Percentiles rank a stretch among this genome's conserved stretches.
These are phyloP conservation scores for Merodon equestris DNA, from an alignment of 2,888 invertebrate species.

Conservation along the genomic window DNA sequence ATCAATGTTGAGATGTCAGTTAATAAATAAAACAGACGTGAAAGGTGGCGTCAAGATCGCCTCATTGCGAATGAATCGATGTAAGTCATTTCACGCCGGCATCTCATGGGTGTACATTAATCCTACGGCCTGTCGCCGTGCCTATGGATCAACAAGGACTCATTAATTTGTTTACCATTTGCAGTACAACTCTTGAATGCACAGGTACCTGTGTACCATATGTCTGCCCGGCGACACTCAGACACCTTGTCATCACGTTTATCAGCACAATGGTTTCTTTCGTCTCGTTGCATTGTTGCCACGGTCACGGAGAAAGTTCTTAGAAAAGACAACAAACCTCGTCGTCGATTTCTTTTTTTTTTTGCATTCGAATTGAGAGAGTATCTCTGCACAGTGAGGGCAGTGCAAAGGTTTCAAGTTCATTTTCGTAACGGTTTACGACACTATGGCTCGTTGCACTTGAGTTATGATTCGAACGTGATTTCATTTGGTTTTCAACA, in stretches of 20 bases:
- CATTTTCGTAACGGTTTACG: no score
- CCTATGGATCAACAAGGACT: background rate
- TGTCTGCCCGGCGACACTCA: background rate
- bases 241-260: background rate
- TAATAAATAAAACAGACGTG: background rate
- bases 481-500: no score
- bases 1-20: background rate
- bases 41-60: slow-evolving; percentile 14
- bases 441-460: no score
- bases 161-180: slow-evolving; percentile 1
- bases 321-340: no score
- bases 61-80: slow-evolving; percentile 2
- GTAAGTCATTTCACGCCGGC: slow-evolving; percentile 18
- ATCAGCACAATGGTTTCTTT: background rate
- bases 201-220: background rate
- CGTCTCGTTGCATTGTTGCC: background rate
- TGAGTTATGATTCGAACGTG: no score
- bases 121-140: background rate
- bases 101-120: background rate
- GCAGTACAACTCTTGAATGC: background rate
- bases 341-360: no score
- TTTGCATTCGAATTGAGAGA: no score
- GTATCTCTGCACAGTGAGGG: no score
- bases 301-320: background rate
- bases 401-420: no score